Percentiles rank a stretch among this genome's conserved stretches.
Evolutionary conservation across 2,113 vertebrate species (phyloP).

Genomic region (Engystomops pustulosus): DNA sequence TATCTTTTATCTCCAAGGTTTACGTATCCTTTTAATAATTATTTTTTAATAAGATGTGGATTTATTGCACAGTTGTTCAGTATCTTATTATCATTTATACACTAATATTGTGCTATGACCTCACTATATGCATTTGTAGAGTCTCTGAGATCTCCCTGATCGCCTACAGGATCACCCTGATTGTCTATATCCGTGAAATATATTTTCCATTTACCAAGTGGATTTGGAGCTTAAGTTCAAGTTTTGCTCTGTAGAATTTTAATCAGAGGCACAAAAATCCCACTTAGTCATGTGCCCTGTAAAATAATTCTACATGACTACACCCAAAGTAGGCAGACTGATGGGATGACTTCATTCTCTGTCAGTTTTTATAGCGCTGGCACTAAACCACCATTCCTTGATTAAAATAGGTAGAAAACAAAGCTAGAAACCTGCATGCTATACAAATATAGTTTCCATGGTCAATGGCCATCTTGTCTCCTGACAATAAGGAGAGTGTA

Average conservation of each 20-base stretch:
- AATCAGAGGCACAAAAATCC: slow-evolving; percentile 8
- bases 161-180: too few relatives aligned
- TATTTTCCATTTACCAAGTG: neutral
- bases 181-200: too few relatives aligned
- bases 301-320: slow-evolving; percentile 29
- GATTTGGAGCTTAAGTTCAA: slow-evolving; percentile 17
- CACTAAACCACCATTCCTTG: neutral
- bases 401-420: neutral
- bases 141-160: too few relatives aligned
- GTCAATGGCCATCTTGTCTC: too few relatives aligned
- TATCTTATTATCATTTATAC: too few relatives aligned
- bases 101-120: neutral
- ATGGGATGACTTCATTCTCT: neutral
- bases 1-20: too few relatives aligned
- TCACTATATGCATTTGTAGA: neutral
- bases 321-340: slow-evolving; percentile 13
- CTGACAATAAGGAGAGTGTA: too few relatives aligned
- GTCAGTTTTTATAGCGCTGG: neutral
- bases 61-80: too few relatives aligned
- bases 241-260: neutral
- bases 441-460: neutral
- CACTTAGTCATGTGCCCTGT: slow-evolving; percentile 35
- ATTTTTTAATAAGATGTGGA: too few relatives aligned
- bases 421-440: neutral
- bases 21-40: too few relatives aligned